A percentile compares a stretch with the other conserved stretches of the same genome.
Evolutionary conservation across 92 coral and sea anemone genomes (phyloP).

Genomic region (Paragorgia papillata): DNA sequence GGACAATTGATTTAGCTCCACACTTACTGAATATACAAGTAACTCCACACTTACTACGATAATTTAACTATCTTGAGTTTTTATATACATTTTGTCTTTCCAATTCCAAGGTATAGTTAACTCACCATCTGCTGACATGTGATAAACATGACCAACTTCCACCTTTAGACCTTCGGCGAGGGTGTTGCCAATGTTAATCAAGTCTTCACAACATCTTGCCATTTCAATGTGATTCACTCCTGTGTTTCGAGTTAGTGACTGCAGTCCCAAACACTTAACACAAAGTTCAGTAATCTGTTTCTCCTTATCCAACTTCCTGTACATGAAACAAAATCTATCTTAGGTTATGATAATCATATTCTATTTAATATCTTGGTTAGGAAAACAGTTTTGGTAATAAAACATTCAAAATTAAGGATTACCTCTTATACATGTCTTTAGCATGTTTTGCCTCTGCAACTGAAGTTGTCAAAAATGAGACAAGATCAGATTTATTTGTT

Average conservation of each 20-base stretch:
- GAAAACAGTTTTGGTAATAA: too few species aligned
- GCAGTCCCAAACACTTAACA: conserved; percentile 54
- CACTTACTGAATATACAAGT: too few species aligned
- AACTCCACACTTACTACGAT: too few species aligned
- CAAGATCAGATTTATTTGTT: background rate
- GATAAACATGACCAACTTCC: conserved; percentile 71
- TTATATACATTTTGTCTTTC: conserved; percentile 46
- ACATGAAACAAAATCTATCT: background rate
- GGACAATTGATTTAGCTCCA: too few species aligned
- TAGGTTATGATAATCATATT: background rate
- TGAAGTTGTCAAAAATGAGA: background rate
- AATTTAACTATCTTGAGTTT: too few species aligned
- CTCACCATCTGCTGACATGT: conserved; percentile 75
- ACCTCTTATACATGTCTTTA: background rate
- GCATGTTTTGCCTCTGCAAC: background rate
- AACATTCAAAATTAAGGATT: background rate
- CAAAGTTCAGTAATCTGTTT: conserved; percentile 54
- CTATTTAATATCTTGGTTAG: too few species aligned
- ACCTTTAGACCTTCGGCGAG: conserved; percentile 48
- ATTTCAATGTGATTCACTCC: conserved; percentile 68
- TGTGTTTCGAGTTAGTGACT: conserved; percentile 61
- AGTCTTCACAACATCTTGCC: conserved; percentile 75
- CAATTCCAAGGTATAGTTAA: conserved; percentile 89
- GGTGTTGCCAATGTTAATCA: conserved; percentile 49
- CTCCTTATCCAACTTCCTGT: conserved; percentile 61